Evolutionary conservation across 2,888 invertebrate species (phyloP), one percentile per base, ranked within the genome.

Genomic region (Sphinx pinastri): DNA sequence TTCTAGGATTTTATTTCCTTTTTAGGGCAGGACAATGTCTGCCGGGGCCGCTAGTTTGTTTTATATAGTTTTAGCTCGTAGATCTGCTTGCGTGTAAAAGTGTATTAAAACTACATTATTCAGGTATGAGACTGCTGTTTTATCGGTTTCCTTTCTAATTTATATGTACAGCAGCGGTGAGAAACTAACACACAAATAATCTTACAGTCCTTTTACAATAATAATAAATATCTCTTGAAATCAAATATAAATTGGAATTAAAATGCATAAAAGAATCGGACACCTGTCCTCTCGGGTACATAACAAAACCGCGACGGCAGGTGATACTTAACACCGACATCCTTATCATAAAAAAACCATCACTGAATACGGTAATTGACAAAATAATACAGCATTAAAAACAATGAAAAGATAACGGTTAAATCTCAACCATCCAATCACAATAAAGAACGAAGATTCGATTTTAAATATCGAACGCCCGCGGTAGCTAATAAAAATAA

Each of bases 391-490:
- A 25, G 2, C 25, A 25, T 25, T 13, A 57, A 57, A 57, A 57
- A 57, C 19, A 25, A 63, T 72, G 38, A 3, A 0, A 3, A 38
- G 7, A 38, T 2, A 38, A 38, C 38, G 38, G 38, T 38, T 38
- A 38, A 38, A 38, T 38, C 38, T 38, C 38, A 38, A 38, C 38
- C 38, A 38, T 38, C 19, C 19, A 55, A 55, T 19, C 55, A 55
- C 11, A 55, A 55, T 11, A 55, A 19, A 55, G n/a, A 55, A 54
- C 10, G n/a, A 16, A 16, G 16, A 55, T 55, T 11, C 12, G 10
- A 55, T 19, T 55, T 55, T 10, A 55, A 55, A 55, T 70, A 72
- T 68, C 67, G 68, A 13, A 47, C 49, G 47, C 49, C 7, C 13
- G 13, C 16, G 19, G 63, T 19, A 47, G 63, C 47, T 49, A 19